Evolutionary conservation across 2,797 vertebrate species (phyloP).

Genomic region (Leucoraja ocellata): DNA sequence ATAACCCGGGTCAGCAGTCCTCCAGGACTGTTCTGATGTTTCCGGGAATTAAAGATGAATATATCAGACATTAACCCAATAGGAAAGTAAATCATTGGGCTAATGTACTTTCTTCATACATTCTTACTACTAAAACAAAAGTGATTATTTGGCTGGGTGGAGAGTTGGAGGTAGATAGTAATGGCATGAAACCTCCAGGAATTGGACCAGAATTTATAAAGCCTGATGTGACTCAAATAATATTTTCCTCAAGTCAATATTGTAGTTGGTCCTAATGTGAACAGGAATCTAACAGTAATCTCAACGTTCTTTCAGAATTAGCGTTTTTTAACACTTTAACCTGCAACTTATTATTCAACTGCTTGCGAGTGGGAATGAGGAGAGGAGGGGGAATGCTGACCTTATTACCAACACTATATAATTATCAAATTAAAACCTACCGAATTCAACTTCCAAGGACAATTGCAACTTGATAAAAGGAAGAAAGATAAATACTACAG

Average conservation of each 20-base stretch:
- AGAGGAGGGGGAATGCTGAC: neutral
- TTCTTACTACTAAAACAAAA: too few species aligned
- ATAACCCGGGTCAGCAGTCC: neutral
- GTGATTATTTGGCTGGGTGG: neutral
- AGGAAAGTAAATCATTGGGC: neutral
- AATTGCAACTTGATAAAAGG: neutral
- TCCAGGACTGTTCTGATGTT: neutral
- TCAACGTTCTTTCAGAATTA: neutral
- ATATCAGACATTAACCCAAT: neutral
- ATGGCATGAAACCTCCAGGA: neutral
- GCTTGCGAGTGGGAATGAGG: neutral
- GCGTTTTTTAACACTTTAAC: neutral
- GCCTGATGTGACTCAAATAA: neutral
- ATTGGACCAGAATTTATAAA: neutral
- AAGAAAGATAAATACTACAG: neutral
- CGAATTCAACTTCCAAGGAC: neutral
- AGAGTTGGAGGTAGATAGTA: neutral
- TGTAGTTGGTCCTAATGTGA: neutral
- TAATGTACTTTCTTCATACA: too few species aligned
- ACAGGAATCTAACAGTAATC: neutral
- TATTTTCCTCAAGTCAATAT: neutral
- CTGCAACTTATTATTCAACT: neutral
- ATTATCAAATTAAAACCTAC: neutral
- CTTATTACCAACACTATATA: neutral
- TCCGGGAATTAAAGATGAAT: constrained; percentile 3